Conservation (phyloP, 2,113 vertebrate species). For the Proterorhinus semilunaris region DNA sequence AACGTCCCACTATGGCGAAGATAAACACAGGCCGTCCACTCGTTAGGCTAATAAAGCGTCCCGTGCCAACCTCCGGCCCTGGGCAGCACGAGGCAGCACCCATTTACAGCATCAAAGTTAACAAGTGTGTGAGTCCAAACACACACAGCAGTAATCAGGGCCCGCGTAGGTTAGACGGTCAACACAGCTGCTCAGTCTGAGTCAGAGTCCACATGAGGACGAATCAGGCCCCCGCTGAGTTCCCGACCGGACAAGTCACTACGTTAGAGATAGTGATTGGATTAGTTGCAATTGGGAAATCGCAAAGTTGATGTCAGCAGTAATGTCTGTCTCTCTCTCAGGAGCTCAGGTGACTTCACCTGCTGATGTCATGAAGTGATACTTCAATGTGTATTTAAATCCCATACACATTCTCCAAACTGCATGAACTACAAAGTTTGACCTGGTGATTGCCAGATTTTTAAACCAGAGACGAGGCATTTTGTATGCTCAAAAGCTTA, state of each 20-base stretch:
- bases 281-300: no score
- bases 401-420: no score
- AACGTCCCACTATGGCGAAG: slow-evolving; percentile 25
- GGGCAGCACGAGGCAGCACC: slow-evolving; percentile 22
- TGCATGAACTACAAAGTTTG: no score
- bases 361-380: no score
- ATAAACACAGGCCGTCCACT: slow-evolving; percentile 76
- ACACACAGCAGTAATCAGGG: slow-evolving; percentile 57
- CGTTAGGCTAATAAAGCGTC: slow-evolving; percentile 64
- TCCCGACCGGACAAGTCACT: neutral
- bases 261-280: no score
- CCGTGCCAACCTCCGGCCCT: slow-evolving; percentile 52
- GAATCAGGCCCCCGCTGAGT: neutral
- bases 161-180: slow-evolving; percentile 53
- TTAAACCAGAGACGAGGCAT: no score
- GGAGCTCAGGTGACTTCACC: no score
- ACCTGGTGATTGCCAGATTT: no score
- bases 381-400: no score
- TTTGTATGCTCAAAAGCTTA: no score
- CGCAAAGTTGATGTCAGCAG: no score
- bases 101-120: slow-evolving; percentile 64
- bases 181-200: slow-evolving; percentile 66
- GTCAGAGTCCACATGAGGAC: slow-evolving; percentile 12
- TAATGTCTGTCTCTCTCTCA: no score
- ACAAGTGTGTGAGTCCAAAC: slow-evolving; percentile 37